Conservation (phyloP, 2,113 vertebrate species). For the Anolis sagrei region DNA sequence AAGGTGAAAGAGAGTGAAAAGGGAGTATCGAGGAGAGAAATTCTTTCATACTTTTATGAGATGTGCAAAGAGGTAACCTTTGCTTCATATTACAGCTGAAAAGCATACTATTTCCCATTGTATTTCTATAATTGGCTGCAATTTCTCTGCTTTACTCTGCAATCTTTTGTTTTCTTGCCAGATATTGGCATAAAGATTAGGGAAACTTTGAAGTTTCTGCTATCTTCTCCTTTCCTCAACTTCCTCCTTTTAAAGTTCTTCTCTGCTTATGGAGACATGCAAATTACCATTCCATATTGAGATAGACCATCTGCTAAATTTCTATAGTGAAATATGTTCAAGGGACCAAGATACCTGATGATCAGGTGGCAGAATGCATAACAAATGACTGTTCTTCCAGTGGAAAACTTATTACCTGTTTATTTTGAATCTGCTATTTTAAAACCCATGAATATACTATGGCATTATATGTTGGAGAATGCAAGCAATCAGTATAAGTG, state of each 20-base stretch:
- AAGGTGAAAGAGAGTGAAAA: not conserved
- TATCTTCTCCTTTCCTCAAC: too few relatives aligned
- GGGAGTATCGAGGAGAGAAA: not conserved
- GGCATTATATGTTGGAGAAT: too few relatives aligned
- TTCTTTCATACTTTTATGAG: not conserved
- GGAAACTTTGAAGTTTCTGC: too few relatives aligned
- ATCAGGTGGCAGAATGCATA: not conserved
- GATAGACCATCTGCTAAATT: not conserved
- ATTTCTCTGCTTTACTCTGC: too few relatives aligned
- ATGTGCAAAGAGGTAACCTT: too few relatives aligned
- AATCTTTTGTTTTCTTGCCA: too few relatives aligned
- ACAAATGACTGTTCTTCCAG: not conserved
- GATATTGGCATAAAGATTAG: too few relatives aligned
- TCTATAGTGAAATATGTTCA: not conserved
- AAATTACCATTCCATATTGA: rapidly evolving
- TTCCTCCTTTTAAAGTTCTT: too few relatives aligned
- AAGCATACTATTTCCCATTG: too few relatives aligned
- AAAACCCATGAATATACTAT: not conserved
- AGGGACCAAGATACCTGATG: not conserved
- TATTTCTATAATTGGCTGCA: too few relatives aligned
- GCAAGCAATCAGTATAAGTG: too few relatives aligned
- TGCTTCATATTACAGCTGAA: too few relatives aligned
- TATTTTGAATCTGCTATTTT: not conserved
- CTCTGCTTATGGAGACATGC: not conserved
- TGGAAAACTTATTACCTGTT: not conserved